A percentile compares a stretch with the other conserved stretches of the same genome.
These are phyloP conservation scores for Sarcophaga rosellei DNA, from an alignment of 2,888 invertebrate species.

Conservation along the genomic window DNA sequence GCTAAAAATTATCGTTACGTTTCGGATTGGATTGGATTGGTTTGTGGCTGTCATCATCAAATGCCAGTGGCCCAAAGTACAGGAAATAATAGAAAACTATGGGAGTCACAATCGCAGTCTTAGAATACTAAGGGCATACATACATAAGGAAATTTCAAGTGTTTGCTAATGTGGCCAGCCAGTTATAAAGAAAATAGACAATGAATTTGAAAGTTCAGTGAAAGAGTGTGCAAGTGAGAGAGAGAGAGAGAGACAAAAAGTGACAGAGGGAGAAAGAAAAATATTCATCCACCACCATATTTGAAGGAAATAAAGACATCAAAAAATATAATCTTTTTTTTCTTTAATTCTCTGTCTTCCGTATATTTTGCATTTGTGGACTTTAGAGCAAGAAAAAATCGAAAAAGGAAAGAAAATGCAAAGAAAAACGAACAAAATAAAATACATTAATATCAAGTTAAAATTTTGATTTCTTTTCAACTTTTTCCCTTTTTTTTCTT, in stretches of 20 bases:
- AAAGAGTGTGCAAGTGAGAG: neutral
- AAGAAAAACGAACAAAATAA: neutral
- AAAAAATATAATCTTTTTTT: neutral
- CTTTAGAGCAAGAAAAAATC: no score
- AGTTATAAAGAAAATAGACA: no score
- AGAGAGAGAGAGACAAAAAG: neutral
- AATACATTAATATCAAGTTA: conserved; percentile 30
- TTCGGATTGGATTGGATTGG: neutral
- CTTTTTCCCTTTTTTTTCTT: neutral
- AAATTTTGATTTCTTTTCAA: conserved; percentile 15
- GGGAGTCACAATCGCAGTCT: conserved; percentile 11
- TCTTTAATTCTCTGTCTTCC: conserved; percentile 1
- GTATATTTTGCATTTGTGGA: conserved; percentile 20
- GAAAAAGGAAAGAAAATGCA: no score
- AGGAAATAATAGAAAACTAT: conserved; percentile 53
- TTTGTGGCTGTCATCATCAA: conserved; percentile 50
- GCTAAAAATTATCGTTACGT: conserved; percentile 48
- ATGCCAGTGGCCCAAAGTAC: conserved; percentile 47
- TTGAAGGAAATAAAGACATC: conserved; percentile 27
- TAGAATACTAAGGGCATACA: neutral
- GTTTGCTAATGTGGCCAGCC: no score
- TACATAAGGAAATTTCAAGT: no score
- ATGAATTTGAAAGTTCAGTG: no score
- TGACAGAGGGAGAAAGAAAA: neutral
- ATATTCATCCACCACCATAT: neutral